These are phyloP conservation scores for Bucorvus abyssinicus DNA, from an alignment of 2,797 vertebrate species.

Conservation along the genomic window DNA sequence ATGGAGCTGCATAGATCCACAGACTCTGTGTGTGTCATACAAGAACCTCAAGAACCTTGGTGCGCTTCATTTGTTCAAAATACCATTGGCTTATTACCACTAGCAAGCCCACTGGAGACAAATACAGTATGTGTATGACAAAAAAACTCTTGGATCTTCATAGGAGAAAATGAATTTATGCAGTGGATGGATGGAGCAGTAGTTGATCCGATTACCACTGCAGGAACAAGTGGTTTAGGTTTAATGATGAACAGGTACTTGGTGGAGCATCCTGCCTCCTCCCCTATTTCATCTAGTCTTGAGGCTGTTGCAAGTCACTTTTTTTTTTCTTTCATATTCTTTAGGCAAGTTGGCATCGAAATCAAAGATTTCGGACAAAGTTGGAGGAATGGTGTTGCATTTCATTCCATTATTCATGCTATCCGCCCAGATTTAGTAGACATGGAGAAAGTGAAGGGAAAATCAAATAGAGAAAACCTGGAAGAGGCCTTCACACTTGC, in stretches of 20 bases:
- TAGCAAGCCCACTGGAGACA: not conserved
- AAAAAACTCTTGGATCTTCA: not conserved
- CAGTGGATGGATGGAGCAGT: not conserved
- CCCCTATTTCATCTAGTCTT: not conserved
- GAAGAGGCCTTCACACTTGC: constrained; percentile 93
- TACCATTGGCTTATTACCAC: not conserved
- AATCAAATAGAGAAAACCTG: constrained; percentile 89
- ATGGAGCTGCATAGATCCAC: not conserved
- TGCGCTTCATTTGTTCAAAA: not conserved
- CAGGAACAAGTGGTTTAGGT: not conserved
- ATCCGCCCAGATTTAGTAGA: constrained; percentile 92
- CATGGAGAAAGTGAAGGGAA: constrained; percentile 84
- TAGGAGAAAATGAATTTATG: not conserved
- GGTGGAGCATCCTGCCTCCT: not conserved
- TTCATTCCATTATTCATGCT: constrained; percentile 90
- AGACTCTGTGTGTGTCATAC: not conserved
- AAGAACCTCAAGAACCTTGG: not conserved
- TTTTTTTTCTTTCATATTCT: not conserved
- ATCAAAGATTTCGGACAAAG: constrained; percentile 95
- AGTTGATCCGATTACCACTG: not conserved
- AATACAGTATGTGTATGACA: not conserved
- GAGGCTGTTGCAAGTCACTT: not conserved
- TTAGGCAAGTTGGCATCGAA: constrained; percentile 87
- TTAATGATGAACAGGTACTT: not conserved
- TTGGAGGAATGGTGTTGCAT: constrained; percentile 94